Evolutionary conservation across 2,888 invertebrate genomes (phyloP).

Genomic region (Apamea epomidion): DNA sequence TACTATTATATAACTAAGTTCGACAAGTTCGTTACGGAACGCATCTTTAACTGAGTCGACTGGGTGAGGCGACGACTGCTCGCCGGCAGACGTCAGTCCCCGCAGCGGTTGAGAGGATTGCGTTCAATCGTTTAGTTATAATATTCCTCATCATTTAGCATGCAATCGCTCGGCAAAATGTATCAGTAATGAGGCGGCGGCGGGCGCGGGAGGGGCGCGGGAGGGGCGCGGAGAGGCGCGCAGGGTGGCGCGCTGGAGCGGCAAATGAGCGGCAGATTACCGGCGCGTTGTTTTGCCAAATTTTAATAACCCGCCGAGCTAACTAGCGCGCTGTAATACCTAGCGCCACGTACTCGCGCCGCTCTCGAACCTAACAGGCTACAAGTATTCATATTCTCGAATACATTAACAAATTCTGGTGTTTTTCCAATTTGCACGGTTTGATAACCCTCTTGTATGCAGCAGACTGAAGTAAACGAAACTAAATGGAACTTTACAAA

Average conservation of each 20-base stretch:
- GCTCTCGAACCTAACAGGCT: background rate
- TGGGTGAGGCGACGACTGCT: too few relatives aligned
- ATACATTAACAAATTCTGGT: background rate
- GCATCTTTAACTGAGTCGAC: background rate
- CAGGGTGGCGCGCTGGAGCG: conserved; percentile 43
- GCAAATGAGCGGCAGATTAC: conserved; percentile 66
- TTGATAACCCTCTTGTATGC: background rate
- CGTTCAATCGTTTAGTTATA: conserved; percentile 33
- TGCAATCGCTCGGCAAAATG: conserved; percentile 49
- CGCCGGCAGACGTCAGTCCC: background rate
- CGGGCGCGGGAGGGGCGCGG: too few relatives aligned
- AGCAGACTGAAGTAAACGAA: background rate
- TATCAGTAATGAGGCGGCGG: conserved; percentile 50
- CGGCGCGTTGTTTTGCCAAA: conserved; percentile 55
- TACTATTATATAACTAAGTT: conserved; percentile 3
- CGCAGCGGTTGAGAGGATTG: background rate
- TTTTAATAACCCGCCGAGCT: conserved; percentile 59
- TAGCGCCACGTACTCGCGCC: background rate
- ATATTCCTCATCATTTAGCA: conserved; percentile 44
- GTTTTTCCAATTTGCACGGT: background rate
- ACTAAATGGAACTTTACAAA: background rate
- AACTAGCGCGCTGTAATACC: conserved; percentile 13
- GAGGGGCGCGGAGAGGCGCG: background rate
- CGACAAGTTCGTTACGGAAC: background rate
- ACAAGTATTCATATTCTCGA: conserved; percentile 4